Evolutionary conservation across 2,113 vertebrate species (phyloP), one percentile per base, ranked within the genome.

Genomic region (Speoplatyrhinus poulsoni): DNA sequence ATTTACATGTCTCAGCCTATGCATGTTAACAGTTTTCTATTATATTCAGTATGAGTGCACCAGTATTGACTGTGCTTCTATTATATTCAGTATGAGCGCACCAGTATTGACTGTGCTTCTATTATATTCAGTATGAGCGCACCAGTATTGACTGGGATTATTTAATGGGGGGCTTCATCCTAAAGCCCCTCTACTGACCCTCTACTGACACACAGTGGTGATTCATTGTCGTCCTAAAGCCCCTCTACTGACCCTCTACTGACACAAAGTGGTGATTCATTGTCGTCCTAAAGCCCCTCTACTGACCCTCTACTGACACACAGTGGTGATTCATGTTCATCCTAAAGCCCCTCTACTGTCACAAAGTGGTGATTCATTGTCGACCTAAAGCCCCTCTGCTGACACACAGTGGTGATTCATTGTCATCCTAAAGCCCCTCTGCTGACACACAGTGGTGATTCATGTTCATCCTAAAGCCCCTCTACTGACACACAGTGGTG

Each of bases 11-110:
- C 12, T 75, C 16, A 74, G 79, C 19, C 70, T 77, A 75, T 80
- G 79, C 84, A 84, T 78, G 82, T 73, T 69, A 71, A 58, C 70
- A 65, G 73, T 83, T 60, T 67, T 81, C 52, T 77, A 59, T 79
- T 74, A 76, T 84, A 76, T 80, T 73, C 77, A 73, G 71, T 67
- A 60, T 69, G 52, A 13, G 61, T 62, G 74, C 69, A 65, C 63
- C 69, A 19, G 15, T 65, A 52, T 46, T 46, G 62, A 48, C 62
- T 79, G 65, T 66, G 54, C 78, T 72, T 81, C 52, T 77, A 59
- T 79, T 74, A 76, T 84, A 76, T 80, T 73, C 77, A 73, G 71
- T 67, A 60, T 69, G 52, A 13, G 61, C 65, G 74, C 69, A 65
- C 63, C 69, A 19, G 15, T 65, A 52, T 46, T 46, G 62, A 48